Conservation (phyloP, 2,888 invertebrate genomes). For the Eristalinus sepulchralis region DNA sequence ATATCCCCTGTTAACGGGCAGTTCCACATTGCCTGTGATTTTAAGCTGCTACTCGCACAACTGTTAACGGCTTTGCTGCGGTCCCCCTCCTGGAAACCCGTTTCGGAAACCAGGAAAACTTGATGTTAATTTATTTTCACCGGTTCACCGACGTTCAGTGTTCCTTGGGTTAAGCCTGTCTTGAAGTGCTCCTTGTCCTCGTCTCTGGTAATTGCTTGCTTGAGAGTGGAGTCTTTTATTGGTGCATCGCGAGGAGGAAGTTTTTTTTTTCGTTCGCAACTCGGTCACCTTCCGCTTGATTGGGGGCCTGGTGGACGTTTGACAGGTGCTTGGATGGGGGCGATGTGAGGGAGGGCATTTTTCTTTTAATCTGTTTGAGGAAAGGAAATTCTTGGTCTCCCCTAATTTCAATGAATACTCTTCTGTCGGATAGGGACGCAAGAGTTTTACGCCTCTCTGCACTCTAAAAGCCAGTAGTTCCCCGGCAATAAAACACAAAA, state of each 20-base stretch:
- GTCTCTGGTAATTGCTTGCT: conserved; percentile 30
- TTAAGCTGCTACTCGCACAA: conserved; percentile 50
- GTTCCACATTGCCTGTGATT: conserved; percentile 53
- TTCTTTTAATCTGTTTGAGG: no score
- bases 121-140: conserved; percentile 61
- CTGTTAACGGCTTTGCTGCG: conserved; percentile 46
- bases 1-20: conserved; percentile 54
- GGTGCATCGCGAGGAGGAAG: conserved; percentile 52
- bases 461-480: background rate
- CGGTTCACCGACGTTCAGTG: conserved; percentile 47
- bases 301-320: background rate
- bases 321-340: background rate
- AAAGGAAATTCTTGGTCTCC: no score
- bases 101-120: conserved; percentile 63
- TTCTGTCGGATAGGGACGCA: no score
- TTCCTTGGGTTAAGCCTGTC: conserved; percentile 3
- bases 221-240: conserved; percentile 55
- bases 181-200: background rate
- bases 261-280: conserved; percentile 26
- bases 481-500: background rate
- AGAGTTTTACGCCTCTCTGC: background rate
- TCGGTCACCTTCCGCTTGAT: conserved; percentile 30
- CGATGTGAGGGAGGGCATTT: background rate
- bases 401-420: background rate
- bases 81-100: conserved; percentile 35